Evolutionary conservation across 2,888 invertebrate genomes (phyloP).

Genomic region (Eupithecia exiguata): DNA sequence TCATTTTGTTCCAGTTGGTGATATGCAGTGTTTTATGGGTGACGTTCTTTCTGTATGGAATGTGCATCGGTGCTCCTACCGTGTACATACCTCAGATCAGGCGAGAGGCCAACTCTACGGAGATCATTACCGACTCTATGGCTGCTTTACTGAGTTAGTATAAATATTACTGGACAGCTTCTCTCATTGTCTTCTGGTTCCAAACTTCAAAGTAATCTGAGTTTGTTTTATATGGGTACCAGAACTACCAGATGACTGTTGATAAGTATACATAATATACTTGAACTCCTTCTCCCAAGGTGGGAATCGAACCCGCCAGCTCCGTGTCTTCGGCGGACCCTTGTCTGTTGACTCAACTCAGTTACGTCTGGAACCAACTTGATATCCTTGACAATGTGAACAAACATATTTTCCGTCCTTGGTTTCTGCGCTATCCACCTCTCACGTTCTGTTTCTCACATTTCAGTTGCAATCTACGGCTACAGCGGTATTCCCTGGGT

Average conservation of each 20-base stretch:
- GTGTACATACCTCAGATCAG: slow-evolving; percentile 48
- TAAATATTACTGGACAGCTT: not conserved
- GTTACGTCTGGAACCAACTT: not conserved
- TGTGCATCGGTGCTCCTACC: slow-evolving; percentile 45
- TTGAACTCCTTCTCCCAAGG: not conserved
- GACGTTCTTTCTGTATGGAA: slow-evolving; percentile 25
- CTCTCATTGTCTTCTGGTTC: not conserved
- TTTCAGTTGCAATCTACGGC: slow-evolving; percentile 23
- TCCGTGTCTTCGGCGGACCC: not conserved
- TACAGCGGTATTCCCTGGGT: slow-evolving; percentile 40
- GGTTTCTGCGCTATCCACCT: not conserved
- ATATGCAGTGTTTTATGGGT: slow-evolving; percentile 6
- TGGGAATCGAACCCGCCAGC: not conserved
- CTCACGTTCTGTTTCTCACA: not conserved
- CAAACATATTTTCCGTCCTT: not conserved
- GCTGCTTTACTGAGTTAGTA: slow-evolving; percentile 26
- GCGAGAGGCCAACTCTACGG: slow-evolving; percentile 46
- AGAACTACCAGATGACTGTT: not conserved
- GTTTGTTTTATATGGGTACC: not conserved
- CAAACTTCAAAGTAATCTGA: not conserved
- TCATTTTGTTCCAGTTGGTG: not conserved
- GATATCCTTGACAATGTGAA: not conserved
- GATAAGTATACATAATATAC: not conserved
- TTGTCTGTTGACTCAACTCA: not conserved
- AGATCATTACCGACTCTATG: slow-evolving; percentile 41